Percentiles rank a stretch among this genome's conserved stretches.
phyloP scores from a whole-genome alignment of 2,113 vertebrate genomes.

The Jaculus jaculus region DNA sequence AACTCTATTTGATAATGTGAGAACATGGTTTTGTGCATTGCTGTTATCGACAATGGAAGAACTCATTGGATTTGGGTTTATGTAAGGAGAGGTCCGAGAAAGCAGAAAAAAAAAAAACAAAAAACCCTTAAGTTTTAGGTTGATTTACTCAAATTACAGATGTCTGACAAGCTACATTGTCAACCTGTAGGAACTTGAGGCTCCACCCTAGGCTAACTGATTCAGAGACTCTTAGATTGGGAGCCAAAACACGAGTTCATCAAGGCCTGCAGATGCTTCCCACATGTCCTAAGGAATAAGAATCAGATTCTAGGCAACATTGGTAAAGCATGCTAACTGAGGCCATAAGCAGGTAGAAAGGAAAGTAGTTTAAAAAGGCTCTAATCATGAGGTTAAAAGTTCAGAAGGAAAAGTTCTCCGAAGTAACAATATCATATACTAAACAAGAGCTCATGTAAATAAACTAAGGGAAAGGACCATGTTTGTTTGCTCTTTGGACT shows the following conservation, averaged over 20 bases:
- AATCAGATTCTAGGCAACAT: neutral
- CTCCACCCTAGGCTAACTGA: neutral
- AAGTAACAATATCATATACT: neutral
- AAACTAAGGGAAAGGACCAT: neutral
- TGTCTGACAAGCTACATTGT: neutral
- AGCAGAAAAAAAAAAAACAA: neutral
- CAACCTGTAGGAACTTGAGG: neutral
- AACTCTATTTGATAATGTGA: neutral
- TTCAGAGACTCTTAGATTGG: neutral
- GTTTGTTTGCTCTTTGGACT: neutral
- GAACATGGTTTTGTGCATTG: neutral
- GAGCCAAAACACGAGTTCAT: neutral
- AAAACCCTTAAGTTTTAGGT: neutral
- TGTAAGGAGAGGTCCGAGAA: neutral
- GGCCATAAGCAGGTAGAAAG: neutral
- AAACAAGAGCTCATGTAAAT: neutral
- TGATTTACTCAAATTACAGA: neutral
- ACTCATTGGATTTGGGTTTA: neutral
- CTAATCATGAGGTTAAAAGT: neutral
- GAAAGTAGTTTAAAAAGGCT: neutral
- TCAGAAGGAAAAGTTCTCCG: neutral
- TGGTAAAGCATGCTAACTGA: neutral
- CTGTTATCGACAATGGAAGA: neutral
- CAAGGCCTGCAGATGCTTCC: neutral
- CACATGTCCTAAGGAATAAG: neutral